Evolutionary conservation across 1,140 invertebrate species (phyloP).

Genomic region (Orchestia grillus): DNA sequence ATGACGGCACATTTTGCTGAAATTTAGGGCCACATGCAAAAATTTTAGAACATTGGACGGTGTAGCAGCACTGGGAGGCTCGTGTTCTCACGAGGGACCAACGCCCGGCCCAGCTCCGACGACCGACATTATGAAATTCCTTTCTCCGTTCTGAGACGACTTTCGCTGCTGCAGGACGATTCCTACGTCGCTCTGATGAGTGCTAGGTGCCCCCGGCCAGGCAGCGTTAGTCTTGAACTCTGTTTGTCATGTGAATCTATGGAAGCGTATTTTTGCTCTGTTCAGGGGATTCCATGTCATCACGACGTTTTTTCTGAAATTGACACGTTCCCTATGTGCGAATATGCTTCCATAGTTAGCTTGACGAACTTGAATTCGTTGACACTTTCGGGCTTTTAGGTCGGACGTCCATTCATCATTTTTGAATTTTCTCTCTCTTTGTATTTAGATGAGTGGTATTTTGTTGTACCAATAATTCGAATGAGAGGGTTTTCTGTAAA

Average conservation of each 20-base stretch:
- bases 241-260: not conserved
- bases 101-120: not conserved
- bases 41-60: not conserved
- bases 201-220: not conserved
- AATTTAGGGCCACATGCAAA: not conserved
- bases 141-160: slow-evolving; percentile 21
- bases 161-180: slow-evolving; percentile 33
- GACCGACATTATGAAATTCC: slow-evolving; percentile 49
- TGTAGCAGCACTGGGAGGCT: not conserved
- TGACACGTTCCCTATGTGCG: no score
- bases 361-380: no score
- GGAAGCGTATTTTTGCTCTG: not conserved
- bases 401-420: no score
- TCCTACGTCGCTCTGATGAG: not conserved
- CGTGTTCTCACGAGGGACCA: not conserved
- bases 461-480: no score
- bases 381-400: no score
- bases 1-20: not conserved
- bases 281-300: not conserved
- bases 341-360: no score
- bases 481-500: no score
- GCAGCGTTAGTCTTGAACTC: not conserved
- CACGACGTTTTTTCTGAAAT: not conserved
- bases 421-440: no score
- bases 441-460: no score